Evolutionary conservation across 2,113 vertebrate species (phyloP).

Genomic region (Myotis davidii): DNA sequence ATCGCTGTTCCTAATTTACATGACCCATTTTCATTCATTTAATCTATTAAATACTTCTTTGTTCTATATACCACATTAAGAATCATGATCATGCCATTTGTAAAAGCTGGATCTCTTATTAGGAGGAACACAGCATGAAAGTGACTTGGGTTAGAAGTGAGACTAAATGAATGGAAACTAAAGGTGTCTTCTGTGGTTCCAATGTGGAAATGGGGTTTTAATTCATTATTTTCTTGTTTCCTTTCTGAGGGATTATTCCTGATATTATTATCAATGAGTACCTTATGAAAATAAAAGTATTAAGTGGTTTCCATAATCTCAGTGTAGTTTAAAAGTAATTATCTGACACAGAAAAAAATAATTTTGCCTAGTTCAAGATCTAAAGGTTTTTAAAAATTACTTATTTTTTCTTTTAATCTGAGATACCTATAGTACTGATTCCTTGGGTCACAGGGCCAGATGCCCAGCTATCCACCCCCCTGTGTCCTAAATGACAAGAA

Average conservation of each 20-base stretch:
- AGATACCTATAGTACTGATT: background rate
- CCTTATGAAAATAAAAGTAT: background rate
- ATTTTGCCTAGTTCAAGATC: background rate
- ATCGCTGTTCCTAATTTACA: slow-evolving; percentile 46
- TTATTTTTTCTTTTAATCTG: background rate
- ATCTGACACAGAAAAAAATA: background rate
- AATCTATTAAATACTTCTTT: slow-evolving; percentile 36
- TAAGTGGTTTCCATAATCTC: background rate
- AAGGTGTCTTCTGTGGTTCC: background rate
- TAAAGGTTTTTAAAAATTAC: background rate
- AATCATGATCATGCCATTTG: slow-evolving; percentile 44
- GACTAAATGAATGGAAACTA: background rate
- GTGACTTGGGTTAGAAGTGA: background rate
- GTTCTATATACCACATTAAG: slow-evolving; percentile 54
- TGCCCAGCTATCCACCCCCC: background rate
- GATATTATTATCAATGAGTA: background rate
- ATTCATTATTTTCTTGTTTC: background rate
- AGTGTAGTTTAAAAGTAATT: background rate
- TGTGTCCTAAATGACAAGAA: background rate
- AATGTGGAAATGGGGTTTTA: background rate
- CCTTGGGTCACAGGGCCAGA: background rate
- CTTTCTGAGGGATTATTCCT: slow-evolving; percentile 36
- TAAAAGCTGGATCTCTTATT: background rate
- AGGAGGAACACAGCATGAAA: background rate
- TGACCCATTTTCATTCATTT: slow-evolving; percentile 43